Percentiles rank a stretch among this genome's conserved stretches.
Evolutionary conservation across 2,888 invertebrate species (phyloP).

Genomic region (Subacronicta megacephala): DNA sequence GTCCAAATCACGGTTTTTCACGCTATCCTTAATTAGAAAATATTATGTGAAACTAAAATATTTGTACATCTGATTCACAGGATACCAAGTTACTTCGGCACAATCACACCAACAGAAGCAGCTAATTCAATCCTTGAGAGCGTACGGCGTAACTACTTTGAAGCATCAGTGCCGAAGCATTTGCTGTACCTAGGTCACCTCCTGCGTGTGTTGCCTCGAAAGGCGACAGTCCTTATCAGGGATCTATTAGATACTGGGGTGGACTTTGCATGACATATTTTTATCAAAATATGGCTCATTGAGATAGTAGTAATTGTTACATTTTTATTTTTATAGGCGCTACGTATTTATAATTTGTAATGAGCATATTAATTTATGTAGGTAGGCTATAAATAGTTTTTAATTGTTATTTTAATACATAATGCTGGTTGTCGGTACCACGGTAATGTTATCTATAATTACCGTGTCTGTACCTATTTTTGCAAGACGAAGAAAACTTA

Average conservation of each 20-base stretch:
- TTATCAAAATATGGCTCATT: conserved; percentile 21
- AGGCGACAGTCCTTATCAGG: conserved; percentile 89
- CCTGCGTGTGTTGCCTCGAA: conserved; percentile 89
- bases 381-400: neutral
- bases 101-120: conserved; percentile 89
- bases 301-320: conserved; percentile 12
- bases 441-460: no score
- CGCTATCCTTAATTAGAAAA: no score
- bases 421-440: no score
- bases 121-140: conserved; percentile 90
- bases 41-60: neutral
- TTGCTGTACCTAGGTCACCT: conserved; percentile 89
- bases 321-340: neutral
- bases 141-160: conserved; percentile 90
- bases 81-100: conserved; percentile 91
- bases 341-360: no score
- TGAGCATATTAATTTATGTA: neutral
- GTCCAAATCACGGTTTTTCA: no score
- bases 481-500: no score
- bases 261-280: conserved; percentile 87
- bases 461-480: no score
- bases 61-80: conserved; percentile 68
- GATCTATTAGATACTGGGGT: conserved; percentile 91
- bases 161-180: conserved; percentile 91
- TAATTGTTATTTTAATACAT: no score